Percentiles rank a stretch among this genome's conserved stretches.
phyloP scores from a whole-genome alignment of 2,113 vertebrate genomes.

The Zosterops pallidus region DNA sequence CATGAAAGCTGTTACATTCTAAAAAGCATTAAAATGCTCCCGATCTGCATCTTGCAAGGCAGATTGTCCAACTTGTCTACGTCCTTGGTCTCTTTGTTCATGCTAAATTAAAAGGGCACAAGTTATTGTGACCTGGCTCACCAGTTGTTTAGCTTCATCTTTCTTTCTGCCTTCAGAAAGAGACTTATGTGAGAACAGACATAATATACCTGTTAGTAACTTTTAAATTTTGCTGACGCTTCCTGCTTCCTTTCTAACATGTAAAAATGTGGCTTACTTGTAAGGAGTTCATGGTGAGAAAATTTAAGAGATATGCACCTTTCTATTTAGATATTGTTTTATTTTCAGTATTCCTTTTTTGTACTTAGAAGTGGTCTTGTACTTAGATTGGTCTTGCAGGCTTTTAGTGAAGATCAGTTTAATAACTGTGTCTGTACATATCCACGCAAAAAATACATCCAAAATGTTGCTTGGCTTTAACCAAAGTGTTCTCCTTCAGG shows the following conservation, averaged over 20 bases:
- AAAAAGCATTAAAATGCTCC: not conserved
- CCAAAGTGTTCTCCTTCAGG: not conserved
- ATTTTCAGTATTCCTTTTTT: not conserved
- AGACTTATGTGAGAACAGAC: not conserved
- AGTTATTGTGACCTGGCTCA: not conserved
- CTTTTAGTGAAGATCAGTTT: not conserved
- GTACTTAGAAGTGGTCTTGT: not conserved
- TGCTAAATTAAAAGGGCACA: not conserved
- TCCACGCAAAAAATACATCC: not conserved
- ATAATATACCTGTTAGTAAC: not conserved
- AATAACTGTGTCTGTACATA: not conserved
- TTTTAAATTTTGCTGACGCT: not conserved
- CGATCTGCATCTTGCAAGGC: not conserved
- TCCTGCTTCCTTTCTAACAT: not conserved
- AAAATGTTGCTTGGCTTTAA: not conserved
- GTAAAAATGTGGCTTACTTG: slow-evolving; percentile 1
- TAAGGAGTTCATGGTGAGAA: not conserved
- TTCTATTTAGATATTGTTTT: not conserved
- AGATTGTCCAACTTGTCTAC: not conserved
- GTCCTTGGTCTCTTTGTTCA: not conserved
- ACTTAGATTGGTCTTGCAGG: not conserved
- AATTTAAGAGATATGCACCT: not conserved
- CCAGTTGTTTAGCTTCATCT: not conserved
- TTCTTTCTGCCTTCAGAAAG: not conserved
- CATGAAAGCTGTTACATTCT: not conserved